Evolutionary conservation across 2,113 vertebrate genomes (phyloP), one percentile per base, ranked within the genome.

Genomic region (Coryphaenoides rupestris): DNA sequence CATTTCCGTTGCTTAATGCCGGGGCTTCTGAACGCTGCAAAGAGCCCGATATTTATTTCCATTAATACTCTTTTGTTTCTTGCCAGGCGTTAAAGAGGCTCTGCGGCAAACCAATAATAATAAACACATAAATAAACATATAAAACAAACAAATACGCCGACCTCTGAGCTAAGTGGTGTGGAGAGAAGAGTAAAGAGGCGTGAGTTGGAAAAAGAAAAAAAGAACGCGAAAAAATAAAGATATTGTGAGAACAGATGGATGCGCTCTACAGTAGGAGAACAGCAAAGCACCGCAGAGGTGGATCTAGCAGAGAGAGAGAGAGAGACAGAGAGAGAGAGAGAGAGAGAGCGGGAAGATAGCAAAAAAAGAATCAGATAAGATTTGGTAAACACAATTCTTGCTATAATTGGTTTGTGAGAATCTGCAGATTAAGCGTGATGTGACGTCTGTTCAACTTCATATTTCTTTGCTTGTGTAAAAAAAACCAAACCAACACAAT

Each of bases 1-100:
- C 22, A 81, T 84, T 84, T 84, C 58, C 68, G 74, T 63, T 68
- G 75, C 78, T 74, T 76, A 84, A 82, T 80, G 58, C 72, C 65
- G 21, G 57, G 70, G 60, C 24, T 70, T 83, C 79, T 71, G 5
- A 16, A 17, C 5, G 78, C 55, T 26, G 71, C 60, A 62, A 1
- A 19, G 14, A 59, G 45, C 59, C 75, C 66, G 72, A 72, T 55
- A 76, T 66, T 76, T 74, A 78, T 81, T 88, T 78, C 68, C 75
- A 76, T 80, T 75, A 75, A 45, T 2, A 24, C 28, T 58, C 58
- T 68, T 67, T 33, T 72, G 49, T 70, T 73, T 62, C 46, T 60
- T 69, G 77, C 67, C 50, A 68, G 62, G 67, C 59, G 62, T 19
- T 58, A 62, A 68, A 70, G 62, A 76, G 52, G 58, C 47, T 70